These are phyloP conservation scores for Dryobates pubescens DNA, from an alignment of 2,797 vertebrate species.

Conservation along the genomic window DNA sequence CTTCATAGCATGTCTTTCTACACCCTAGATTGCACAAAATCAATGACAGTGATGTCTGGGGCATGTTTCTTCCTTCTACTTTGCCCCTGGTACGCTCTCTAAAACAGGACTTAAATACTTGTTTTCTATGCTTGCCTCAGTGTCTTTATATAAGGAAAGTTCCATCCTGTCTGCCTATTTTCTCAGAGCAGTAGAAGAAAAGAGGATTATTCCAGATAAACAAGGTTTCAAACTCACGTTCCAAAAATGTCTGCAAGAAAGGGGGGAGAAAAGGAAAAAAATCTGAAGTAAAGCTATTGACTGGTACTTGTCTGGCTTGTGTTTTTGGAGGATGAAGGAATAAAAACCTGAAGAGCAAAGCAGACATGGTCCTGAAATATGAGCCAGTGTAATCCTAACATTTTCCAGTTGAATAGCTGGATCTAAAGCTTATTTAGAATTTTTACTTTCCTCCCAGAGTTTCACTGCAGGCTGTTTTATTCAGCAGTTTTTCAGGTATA, in stretches of 20 bases:
- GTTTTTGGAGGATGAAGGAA: neutral
- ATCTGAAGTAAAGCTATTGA: neutral
- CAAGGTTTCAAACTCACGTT: neutral
- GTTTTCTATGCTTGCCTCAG: neutral
- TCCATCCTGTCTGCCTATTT: neutral
- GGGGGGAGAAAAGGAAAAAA: neutral
- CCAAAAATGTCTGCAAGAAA: neutral
- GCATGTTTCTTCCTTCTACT: accelerated
- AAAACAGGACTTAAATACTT: neutral
- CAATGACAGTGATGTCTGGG: neutral
- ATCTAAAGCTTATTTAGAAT: neutral
- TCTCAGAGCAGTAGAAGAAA: neutral
- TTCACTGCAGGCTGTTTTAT: neutral
- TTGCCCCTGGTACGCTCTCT: neutral
- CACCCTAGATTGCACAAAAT: neutral
- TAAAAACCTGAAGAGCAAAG: neutral
- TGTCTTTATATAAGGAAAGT: neutral
- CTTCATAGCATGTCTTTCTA: neutral
- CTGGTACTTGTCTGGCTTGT: neutral
- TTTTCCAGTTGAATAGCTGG: neutral
- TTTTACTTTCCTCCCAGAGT: neutral
- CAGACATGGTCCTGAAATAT: neutral
- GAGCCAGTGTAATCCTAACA: neutral
- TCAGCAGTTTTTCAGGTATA: neutral
- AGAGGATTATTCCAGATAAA: neutral